Base-by-base conservation (phyloP, 2,797 vertebrate species). In the Thaleichthys pacificus region DNA sequence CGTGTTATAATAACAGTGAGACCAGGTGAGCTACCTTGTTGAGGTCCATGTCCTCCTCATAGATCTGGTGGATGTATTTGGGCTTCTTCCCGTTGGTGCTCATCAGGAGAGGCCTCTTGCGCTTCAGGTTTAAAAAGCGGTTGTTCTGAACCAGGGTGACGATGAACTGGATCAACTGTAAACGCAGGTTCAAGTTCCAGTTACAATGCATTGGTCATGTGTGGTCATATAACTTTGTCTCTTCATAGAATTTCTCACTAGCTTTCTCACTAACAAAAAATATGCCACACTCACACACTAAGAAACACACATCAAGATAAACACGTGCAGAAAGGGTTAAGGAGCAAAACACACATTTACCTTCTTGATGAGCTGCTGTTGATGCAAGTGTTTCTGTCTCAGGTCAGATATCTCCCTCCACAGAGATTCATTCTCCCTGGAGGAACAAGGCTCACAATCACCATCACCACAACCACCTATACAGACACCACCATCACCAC, bases 351-450 rank as follows among this genome's bases (percentile, higher is more conserved):
- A 60, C 57, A 21, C n/a, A 60, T 22, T 58, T 1, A 97, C 97
- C 94, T 99, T 97, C 77, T 97, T 94, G 83, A 99, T 96, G 79
- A 98, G 95, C 77, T 98, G 96, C 24, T 98, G 97, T 14, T 99
- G 97, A 17, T 97, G 94, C 28, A 91, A 82, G n/a, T 99, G 96
- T 84, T 98, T 98, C 86, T 96, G 93, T 77, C 97, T 91, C 80
- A 99, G 89, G 58, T 98, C 96, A 64, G 96, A 93, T 71, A 98
- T 95, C 76, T 98, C 97, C 21, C 94, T 95, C 97, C 96, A 99
- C 71, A 98, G 93, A 19, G 94, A 93, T 87, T 99, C 97, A 77
- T 99, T 99, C 85, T 99, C 97, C 83, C 97, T 99, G 78, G 17
- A 15, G 0, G 2, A 21, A 62, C 30, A 42, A 0, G 19, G n/a